Conservation (phyloP, 1,140 invertebrate genomes). For the Brachionus manjavacas region DNA sequence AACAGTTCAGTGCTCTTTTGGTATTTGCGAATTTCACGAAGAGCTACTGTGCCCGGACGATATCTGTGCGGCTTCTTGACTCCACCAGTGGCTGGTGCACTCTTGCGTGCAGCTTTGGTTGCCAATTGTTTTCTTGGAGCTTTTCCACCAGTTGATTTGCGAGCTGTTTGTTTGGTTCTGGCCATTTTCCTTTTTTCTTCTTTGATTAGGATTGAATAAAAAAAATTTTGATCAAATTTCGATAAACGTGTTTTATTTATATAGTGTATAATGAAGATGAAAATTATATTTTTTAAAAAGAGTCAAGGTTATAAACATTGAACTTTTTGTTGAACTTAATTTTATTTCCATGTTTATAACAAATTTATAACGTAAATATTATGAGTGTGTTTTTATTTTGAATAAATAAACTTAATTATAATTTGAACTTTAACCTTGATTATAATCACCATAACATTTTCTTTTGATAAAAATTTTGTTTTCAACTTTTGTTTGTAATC, state of each 20-base stretch:
- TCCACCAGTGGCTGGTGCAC: background rate
- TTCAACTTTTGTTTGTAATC: background rate
- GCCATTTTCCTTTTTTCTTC: constrained; percentile 47
- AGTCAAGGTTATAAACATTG: too few species aligned
- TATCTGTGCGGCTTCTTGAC: background rate
- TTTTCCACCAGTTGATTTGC: background rate
- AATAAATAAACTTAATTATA: too few species aligned
- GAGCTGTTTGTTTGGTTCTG: constrained; percentile 61
- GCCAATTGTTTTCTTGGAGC: constrained; percentile 57
- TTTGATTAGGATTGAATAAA: background rate
- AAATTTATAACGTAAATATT: too few species aligned
- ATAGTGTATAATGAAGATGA: background rate
- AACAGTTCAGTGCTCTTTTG: constrained; percentile 67
- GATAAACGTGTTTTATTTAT: background rate
- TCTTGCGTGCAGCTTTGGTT: background rate
- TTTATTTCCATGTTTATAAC: too few species aligned
- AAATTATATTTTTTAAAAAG: background rate
- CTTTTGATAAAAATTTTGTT: too few species aligned
- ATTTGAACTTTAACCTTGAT: too few species aligned
- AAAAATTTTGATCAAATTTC: too few species aligned
- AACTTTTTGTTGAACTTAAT: background rate
- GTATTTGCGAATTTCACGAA: constrained; percentile 78
- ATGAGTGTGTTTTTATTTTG: too few species aligned
- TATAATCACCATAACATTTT: too few species aligned
- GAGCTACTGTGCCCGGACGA: constrained; percentile 73